Percentiles rank a stretch among this genome's conserved stretches.
These are phyloP conservation scores for Pelodytes ibericus DNA, from an alignment of 2,797 vertebrate species.

Conservation along the genomic window DNA sequence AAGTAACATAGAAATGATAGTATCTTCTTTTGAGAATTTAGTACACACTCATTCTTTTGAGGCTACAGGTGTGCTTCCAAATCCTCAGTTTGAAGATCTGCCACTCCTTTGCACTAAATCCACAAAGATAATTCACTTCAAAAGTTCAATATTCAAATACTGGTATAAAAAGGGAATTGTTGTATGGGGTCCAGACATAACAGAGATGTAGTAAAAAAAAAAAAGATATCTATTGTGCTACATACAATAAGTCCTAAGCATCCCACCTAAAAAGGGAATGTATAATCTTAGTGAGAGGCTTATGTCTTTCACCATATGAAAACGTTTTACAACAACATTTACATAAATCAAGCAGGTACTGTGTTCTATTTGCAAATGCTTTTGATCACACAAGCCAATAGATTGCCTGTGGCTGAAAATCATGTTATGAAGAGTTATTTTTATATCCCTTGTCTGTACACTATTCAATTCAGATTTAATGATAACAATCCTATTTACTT, in stretches of 20 bases:
- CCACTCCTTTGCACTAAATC: slow-evolving; percentile 24
- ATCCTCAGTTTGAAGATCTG: slow-evolving; percentile 22
- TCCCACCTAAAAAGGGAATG: slow-evolving; percentile 3
- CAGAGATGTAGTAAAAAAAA: not conserved
- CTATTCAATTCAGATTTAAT: slow-evolving; percentile 41
- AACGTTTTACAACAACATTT: slow-evolving; percentile 37
- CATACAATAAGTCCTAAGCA: not conserved
- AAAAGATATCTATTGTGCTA: not conserved
- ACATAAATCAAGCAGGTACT: slow-evolving; percentile 30
- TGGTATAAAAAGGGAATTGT: not conserved
- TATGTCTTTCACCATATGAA: slow-evolving; percentile 31
- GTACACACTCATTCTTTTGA: slow-evolving; percentile 7
- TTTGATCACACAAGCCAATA: slow-evolving; percentile 44
- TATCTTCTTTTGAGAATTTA: not conserved
- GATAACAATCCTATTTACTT: slow-evolving; percentile 44
- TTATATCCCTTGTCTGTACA: slow-evolving; percentile 34
- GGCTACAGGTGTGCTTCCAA: slow-evolving; percentile 34
- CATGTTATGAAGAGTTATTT: slow-evolving; percentile 33
- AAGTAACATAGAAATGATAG: not conserved
- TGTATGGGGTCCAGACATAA: slow-evolving; percentile 14
- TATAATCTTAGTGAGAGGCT: slow-evolving; percentile 10
- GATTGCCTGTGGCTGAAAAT: slow-evolving; percentile 38
- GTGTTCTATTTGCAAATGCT: slow-evolving; percentile 28
- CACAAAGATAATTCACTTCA: slow-evolving; percentile 12
- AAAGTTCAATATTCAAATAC: slow-evolving; percentile 23